phyloP scores from a whole-genome alignment of 2,113 vertebrate genomes.

The Chascanopsetta lugubris region DNA sequence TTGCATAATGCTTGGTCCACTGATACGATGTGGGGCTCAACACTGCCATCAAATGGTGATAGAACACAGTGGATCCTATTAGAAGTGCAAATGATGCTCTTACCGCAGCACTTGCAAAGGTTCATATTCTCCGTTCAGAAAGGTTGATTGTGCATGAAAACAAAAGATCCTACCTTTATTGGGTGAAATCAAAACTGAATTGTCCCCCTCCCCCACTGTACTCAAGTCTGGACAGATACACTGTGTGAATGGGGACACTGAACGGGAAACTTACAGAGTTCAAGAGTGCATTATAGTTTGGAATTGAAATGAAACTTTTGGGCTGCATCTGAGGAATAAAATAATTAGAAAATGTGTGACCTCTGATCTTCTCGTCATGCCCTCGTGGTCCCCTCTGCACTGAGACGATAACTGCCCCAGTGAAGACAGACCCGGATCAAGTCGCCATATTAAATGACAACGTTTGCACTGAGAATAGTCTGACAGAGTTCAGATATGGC shows the following conservation, averaged over 20 bases:
- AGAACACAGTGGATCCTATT: constrained; percentile 7
- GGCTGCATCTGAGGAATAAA: neutral
- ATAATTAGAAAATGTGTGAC: neutral
- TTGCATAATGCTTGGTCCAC: neutral
- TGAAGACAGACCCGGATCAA: constrained; percentile 2
- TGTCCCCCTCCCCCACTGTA: too few species aligned
- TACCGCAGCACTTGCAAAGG: neutral
- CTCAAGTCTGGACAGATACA: too few species aligned
- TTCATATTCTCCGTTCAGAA: neutral
- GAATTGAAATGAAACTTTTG: neutral
- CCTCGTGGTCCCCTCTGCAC: constrained; percentile 2
- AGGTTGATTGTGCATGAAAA: neutral
- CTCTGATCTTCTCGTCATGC: neutral
- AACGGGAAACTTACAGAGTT: neutral
- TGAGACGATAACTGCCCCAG: neutral
- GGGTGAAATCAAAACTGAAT: too few species aligned
- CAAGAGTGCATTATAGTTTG: neutral
- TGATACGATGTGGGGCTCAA: constrained; percentile 50
- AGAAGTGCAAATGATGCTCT: neutral
- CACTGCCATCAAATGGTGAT: constrained; percentile 72
- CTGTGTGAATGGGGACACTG: neutral
- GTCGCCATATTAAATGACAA: constrained; percentile 2
- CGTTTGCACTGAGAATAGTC: constrained; percentile 10
- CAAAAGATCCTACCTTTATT: too few species aligned
- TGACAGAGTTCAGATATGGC: constrained; percentile 3